These are phyloP conservation scores for Boloria euphrosyne DNA, from an alignment of 2,888 invertebrate genomes.

Conservation along the genomic window DNA sequence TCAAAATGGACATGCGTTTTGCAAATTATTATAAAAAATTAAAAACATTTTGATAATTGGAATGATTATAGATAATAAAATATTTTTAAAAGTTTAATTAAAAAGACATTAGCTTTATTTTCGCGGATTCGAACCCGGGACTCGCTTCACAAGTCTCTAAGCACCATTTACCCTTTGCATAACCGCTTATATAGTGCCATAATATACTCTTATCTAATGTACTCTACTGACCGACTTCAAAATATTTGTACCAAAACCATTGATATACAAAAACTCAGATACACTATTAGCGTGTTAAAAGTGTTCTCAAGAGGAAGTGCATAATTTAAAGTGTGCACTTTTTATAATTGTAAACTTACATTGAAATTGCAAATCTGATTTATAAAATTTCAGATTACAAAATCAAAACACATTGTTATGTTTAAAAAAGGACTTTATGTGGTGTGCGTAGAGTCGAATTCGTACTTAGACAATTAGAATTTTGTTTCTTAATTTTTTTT, in stretches of 20 bases:
- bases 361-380: too few species aligned
- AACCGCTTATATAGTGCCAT: background rate
- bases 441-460: too few species aligned
- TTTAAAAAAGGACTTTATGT: too few species aligned
- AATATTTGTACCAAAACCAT: background rate
- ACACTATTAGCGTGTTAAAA: background rate
- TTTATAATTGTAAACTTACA: too few species aligned
- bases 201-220: background rate
- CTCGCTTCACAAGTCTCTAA: constrained; percentile 2
- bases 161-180: constrained; percentile 12
- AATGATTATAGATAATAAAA: background rate
- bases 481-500: too few species aligned
- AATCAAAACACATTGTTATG: too few species aligned
- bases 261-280: background rate
- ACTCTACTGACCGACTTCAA: constrained; percentile 10
- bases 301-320: background rate
- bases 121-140: background rate
- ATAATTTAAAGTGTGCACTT: background rate
- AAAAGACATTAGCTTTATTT: background rate
- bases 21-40: constrained; percentile 13
- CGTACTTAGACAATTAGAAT: too few species aligned
- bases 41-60: background rate
- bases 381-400: too few species aligned
- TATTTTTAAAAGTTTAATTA: background rate
- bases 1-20: constrained; percentile 23